Evolutionary conservation across 2,888 invertebrate genomes (phyloP), one percentile per base, ranked within the genome.

Genomic region (Candidula unifasciata): DNA sequence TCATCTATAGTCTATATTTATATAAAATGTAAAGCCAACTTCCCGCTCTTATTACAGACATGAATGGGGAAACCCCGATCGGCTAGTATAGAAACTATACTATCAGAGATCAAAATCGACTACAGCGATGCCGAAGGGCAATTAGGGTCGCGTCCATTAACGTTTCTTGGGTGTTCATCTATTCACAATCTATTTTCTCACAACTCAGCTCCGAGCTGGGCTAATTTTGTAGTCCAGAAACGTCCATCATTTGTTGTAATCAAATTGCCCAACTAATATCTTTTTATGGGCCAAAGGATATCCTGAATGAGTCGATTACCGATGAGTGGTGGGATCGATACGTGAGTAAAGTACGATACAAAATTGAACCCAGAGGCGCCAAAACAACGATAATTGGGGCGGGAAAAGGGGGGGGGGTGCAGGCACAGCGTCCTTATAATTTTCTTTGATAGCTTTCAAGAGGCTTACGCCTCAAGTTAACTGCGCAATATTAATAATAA

Each of bases 111-210:
- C 27, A 54, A 18, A 74, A 27, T 74, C 74, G 30, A 74, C 74
- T 52, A 73, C 73, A 8, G n/a, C 54, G 5, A 2, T 5, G 18
- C 54, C 21, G 74, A 30, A 27, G 54, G 54, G 54, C 3, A 44
- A 54, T 74, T 54, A 74, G 30, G 21, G 30, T 18, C 54, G 30
- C 30, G 74, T 54, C 54, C n/a, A 74, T 74, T 74, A 74, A 54
- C 54, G 2, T 74, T 1, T 52, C 33, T n/a, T 21, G 21, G 44
- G 27, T 54, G 21, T 54, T 30, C 30, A 74, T 74, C 74, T 54
- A 74, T 54, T 74, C 54, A 1, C 74, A 74, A 74, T 74, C 74
- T 74, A 74, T 74, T 74, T 74, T 74, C 74, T 30, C 74, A 52
- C 52, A 54, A 33, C 54, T 74, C 54, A 6, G 30, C 54, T 13